Percentiles rank a stretch among this genome's conserved stretches.
Conservation (phyloP, 37 sponge, comb jelly and placozoan genomes). For the Mnemiopsis leidyi region DNA sequence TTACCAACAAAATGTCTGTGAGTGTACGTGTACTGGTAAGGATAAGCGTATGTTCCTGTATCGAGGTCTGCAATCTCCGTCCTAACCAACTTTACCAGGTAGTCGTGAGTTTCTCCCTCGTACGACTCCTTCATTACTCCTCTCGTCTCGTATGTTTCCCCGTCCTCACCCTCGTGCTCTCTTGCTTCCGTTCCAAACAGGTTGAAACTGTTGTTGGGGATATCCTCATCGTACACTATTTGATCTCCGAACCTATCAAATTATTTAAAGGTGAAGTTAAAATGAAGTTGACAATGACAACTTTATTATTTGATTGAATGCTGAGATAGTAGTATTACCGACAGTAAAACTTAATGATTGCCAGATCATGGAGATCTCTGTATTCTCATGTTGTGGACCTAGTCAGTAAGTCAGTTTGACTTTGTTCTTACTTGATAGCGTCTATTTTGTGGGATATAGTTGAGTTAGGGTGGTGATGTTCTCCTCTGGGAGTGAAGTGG, state of each 20-base stretch:
- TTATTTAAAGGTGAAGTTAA: neutral
- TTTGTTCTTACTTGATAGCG: neutral
- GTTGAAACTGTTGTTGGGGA: neutral
- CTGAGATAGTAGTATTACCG: too few species aligned
- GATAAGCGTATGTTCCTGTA: neutral
- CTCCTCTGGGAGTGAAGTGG: conserved; percentile 17
- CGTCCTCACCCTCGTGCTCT: too few species aligned
- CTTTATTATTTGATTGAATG: too few species aligned
- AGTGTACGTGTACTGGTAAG: conserved; percentile 4
- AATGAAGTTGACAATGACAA: neutral
- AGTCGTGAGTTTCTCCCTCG: conserved; percentile 17
- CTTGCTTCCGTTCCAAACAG: neutral
- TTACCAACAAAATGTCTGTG: conserved; percentile 7
- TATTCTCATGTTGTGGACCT: too few species aligned
- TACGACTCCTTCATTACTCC: neutral
- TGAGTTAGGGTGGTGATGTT: neutral
- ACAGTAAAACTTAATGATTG: too few species aligned
- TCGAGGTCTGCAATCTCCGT: neutral
- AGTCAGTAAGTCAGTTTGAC: too few species aligned
- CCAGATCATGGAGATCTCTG: too few species aligned
- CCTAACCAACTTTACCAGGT: conserved; percentile 5
- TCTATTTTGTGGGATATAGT: conserved; percentile 16
- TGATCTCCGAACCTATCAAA: conserved; percentile 9
- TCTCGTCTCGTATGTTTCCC: too few species aligned
- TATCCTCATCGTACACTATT: neutral